phyloP scores from a whole-genome alignment of 2,113 vertebrate species.

The Gambusia affinis region DNA sequence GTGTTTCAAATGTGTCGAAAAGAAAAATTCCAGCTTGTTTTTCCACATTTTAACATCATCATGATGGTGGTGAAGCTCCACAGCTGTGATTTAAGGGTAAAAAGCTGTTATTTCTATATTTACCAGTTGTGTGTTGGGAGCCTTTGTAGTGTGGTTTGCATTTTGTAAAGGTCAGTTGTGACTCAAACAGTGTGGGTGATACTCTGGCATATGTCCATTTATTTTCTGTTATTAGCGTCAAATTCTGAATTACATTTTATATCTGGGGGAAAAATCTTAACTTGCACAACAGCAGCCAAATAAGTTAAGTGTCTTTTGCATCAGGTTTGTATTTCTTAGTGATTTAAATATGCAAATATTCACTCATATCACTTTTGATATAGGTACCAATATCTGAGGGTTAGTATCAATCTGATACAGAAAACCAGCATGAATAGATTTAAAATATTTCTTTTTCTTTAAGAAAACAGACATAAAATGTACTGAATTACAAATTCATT shows the following conservation, averaged over 20 bases:
- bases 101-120: neutral
- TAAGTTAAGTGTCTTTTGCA: neutral
- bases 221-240: neutral
- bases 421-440: no score
- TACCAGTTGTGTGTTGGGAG: neutral
- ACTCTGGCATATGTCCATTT: neutral
- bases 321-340: no score
- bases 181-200: neutral
- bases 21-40: slow-evolving; percentile 1
- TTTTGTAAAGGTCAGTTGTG: neutral
- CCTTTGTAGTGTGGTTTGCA: neutral
- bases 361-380: no score
- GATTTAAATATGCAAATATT: no score
- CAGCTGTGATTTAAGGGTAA: neutral
- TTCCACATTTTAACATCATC: slow-evolving; percentile 3
- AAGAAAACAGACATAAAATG: no score
- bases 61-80: neutral
- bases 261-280: neutral
- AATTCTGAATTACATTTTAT: neutral
- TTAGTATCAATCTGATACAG: no score
- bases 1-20: neutral
- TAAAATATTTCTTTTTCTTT: no score
- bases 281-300: neutral
- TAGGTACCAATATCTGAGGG: no score
- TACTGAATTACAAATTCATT: no score